Conservation (phyloP, 2,113 vertebrate species). For the Lepus americanus region DNA sequence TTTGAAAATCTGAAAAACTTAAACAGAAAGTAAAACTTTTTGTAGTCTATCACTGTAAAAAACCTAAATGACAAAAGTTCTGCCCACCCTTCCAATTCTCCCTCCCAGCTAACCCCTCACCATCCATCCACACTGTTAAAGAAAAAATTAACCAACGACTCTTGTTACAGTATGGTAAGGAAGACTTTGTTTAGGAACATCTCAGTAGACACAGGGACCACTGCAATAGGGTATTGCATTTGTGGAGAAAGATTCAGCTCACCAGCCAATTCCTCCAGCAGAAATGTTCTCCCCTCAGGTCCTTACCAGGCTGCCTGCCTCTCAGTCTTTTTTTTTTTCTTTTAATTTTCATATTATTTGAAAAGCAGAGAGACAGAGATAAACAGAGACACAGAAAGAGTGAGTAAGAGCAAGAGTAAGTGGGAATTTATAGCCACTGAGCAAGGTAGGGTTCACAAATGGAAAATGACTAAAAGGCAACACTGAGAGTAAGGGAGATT, state of each 20-base stretch:
- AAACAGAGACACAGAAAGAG: too few species aligned
- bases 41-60: background rate
- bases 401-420: background rate
- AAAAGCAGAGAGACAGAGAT: too few species aligned
- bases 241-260: background rate
- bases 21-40: conserved; percentile 51
- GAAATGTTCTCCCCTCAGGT: background rate
- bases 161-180: background rate
- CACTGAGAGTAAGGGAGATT: background rate
- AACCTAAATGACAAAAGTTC: conserved; percentile 33
- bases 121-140: background rate
- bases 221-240: too few species aligned
- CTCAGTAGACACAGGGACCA: background rate
- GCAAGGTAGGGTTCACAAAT: background rate
- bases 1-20: conserved; percentile 21
- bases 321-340: background rate
- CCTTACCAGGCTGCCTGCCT: background rate
- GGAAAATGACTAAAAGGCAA: background rate
- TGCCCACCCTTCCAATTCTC: background rate
- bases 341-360: too few species aligned
- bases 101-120: background rate
- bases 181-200: background rate
- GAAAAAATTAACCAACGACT: background rate
- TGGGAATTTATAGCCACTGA: background rate
- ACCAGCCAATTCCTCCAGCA: background rate